Evolutionary conservation across 2,797 vertebrate genomes (phyloP).

Genomic region (Sebastes trivittatus): DNA sequence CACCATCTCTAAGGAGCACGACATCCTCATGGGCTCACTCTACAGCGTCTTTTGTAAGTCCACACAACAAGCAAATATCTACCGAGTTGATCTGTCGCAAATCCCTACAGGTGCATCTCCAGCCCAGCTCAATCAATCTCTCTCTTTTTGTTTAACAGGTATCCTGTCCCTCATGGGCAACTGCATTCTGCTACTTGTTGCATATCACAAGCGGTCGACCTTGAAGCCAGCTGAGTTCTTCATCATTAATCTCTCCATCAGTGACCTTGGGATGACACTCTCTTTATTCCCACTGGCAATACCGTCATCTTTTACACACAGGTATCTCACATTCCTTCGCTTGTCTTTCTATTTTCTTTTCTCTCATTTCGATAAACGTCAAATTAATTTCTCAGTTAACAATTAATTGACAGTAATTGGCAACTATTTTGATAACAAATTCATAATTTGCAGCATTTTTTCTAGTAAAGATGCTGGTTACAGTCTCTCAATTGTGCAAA

Average conservation of each 20-base stretch:
- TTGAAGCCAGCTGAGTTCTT: constrained; percentile 91
- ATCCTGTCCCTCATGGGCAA: constrained; percentile 84
- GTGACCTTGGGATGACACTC: constrained; percentile 90
- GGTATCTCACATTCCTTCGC: constrained; percentile 65
- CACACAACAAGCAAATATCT: not conserved
- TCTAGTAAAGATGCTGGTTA: not conserved
- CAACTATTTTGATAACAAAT: not conserved
- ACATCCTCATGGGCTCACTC: constrained; percentile 85
- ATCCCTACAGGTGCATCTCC: not conserved
- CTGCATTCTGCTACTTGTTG: constrained; percentile 85
- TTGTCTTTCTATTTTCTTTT: not conserved
- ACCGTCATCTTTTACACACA: constrained; percentile 87
- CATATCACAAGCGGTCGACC: constrained; percentile 85
- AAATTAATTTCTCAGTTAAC: not conserved
- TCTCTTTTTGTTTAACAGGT: constrained; percentile 66
- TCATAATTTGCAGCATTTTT: not conserved
- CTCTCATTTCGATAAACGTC: not conserved
- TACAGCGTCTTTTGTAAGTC: constrained; percentile 87
- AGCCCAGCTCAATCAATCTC: not conserved
- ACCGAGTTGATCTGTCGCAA: not conserved
- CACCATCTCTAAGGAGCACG: constrained; percentile 84
- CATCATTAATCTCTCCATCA: constrained; percentile 88
- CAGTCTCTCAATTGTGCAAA: not conserved
- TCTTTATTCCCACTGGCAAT: constrained; percentile 88
- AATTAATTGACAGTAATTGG: not conserved